Evolutionary conservation across 2,888 invertebrate genomes (phyloP), one percentile per base, ranked within the genome.

Genomic region (Aphidius colemani): DNA sequence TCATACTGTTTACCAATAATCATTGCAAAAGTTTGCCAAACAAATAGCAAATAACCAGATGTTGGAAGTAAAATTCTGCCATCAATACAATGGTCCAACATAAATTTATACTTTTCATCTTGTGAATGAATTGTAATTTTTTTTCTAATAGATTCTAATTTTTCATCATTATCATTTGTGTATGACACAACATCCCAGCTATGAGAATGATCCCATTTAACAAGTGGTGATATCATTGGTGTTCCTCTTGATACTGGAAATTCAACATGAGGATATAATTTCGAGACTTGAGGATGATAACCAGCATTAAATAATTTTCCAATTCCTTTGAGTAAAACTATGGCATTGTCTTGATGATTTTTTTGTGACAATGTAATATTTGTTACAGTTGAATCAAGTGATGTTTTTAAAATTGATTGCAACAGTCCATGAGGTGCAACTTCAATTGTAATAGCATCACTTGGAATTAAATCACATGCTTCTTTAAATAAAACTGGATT

Each of bases 351-450:
- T 7, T 85, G 86, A 68, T 89, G 87, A 8, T 88, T 88, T 63
- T 88, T 86, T 77, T 91, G 89, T 58, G 94, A 94, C 2, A 96
- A 84, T 0, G 93, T 86, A 49, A 95, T 85, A 76, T 93, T 92
- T 40, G 87, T 85, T 67, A 90, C 89, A 11, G 88, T 88, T 61
- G 88, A 83, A 71, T 85, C 85, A 51, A 96, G 82, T 0, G 94
- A 91, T 49, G 94, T 86, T 67, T 91, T 89, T 7, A 96, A 84
- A 74, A 96, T 93, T 0, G 95, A 92, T 78, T 95, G 95, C 43
- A 96, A 86, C 0, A 96, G 85, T 7, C 94, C 92, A 73, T 96
- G 96, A 0, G 96, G 96, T 0, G 95, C 95, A 61, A 96, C 89
- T 82, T 96, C 96, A 67, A 96, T 90, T 6, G 90, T 88, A 64